Evolutionary conservation across 1,140 invertebrate genomes (phyloP).

Genomic region (Calycopis cecrops): DNA sequence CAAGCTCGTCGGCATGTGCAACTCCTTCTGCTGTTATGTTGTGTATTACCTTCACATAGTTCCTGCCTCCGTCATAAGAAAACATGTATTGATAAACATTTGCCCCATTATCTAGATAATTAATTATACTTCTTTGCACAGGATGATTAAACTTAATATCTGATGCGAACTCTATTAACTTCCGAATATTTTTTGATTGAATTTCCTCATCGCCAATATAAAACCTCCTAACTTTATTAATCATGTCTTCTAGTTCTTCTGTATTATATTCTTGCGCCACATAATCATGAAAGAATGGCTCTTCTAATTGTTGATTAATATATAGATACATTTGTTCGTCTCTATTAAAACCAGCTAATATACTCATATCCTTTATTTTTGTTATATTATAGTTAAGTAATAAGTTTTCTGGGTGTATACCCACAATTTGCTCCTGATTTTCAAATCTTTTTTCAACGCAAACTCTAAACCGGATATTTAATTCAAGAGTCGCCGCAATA

Average conservation of each 20-base stretch:
- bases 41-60: neutral
- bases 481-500: neutral
- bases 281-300: no score
- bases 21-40: neutral
- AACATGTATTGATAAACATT: slow-evolving; percentile 1
- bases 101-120: neutral
- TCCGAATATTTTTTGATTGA: no score
- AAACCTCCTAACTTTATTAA: neutral
- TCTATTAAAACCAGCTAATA: no score
- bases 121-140: neutral
- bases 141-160: neutral
- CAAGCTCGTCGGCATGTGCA: no score
- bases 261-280: no score
- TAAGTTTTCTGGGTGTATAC: no score
- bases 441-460: no score
- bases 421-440: no score
- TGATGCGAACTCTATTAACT: no score
- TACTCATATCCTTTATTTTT: neutral
- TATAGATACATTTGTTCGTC: neutral
- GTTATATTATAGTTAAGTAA: no score
- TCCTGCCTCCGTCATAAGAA: neutral
- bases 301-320: neutral
- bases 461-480: neutral
- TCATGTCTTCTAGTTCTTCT: no score
- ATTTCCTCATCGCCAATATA: no score